Evolutionary conservation across 2,797 vertebrate genomes (phyloP).

Genomic region (Chelmon rostratus): DNA sequence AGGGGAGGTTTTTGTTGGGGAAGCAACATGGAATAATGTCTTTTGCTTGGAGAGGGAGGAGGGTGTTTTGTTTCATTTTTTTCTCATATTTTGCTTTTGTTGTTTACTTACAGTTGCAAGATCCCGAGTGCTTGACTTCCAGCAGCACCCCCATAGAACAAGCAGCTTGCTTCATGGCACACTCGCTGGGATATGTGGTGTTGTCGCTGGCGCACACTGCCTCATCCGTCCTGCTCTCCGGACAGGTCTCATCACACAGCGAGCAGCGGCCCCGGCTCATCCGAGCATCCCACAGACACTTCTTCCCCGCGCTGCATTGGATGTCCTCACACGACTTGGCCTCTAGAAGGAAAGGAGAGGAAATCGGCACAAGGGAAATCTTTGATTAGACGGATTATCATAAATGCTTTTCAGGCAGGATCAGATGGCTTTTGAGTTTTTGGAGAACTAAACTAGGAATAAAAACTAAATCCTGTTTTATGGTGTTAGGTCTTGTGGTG

Average conservation of each 20-base stretch:
- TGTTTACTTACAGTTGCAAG: slow-evolving; percentile 99
- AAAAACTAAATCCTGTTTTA: slow-evolving; percentile 53
- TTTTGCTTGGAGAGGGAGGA: slow-evolving; percentile 70
- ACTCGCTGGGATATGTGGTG: slow-evolving; percentile 96
- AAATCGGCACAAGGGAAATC: slow-evolving; percentile 50
- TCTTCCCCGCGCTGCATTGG: slow-evolving; percentile 93
- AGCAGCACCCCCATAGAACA: slow-evolving; percentile 94
- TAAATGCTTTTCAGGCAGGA: slow-evolving; percentile 50
- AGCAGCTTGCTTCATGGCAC: slow-evolving; percentile 97
- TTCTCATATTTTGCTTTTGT: slow-evolving; percentile 74
- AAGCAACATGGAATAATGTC: slow-evolving; percentile 88
- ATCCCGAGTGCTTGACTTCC: slow-evolving; percentile 98
- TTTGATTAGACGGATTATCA: slow-evolving; percentile 60
- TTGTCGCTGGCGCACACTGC: slow-evolving; percentile 98
- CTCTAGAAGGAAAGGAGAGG: slow-evolving; percentile 85
- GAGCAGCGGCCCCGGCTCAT: slow-evolving; percentile 95
- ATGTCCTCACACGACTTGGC: slow-evolving; percentile 99
- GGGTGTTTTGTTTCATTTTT: slow-evolving; percentile 63
- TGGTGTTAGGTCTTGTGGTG: slow-evolving; percentile 5
- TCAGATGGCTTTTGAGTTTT: slow-evolving; percentile 40
- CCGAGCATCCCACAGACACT: slow-evolving; percentile 96
- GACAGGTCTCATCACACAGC: slow-evolving; percentile 92
- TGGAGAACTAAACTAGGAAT: slow-evolving; percentile 30
- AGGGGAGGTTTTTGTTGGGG: slow-evolving; percentile 68
- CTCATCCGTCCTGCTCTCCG: slow-evolving; percentile 93